Evolutionary conservation across 2,113 vertebrate genomes (phyloP), one percentile per base, ranked within the genome.

Genomic region (Chloropsis hardwickii): DNA sequence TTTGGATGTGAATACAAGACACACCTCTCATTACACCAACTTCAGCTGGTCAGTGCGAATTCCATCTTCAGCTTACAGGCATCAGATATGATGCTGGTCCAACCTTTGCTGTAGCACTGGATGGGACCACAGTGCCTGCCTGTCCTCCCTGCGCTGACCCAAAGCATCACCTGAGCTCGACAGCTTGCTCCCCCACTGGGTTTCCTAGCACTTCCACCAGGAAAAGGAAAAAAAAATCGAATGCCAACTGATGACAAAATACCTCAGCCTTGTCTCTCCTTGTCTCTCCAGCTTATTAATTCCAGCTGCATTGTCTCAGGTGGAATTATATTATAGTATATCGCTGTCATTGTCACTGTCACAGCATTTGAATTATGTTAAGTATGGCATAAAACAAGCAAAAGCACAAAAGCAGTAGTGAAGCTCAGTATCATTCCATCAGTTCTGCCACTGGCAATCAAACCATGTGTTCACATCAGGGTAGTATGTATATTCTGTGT

Each of bases 221-320:
- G 14, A 31, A 50, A 86, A 70, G 25, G 22, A 39, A 44, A 31
- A 16, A 23, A 39, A n/a, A 17, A 33, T 10, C 4, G 0, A 71
- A 19, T 14, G 16, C 33, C 62, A 90, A 7, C 18, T 57, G 62
- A 74, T 82, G 45, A 92, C 42, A 92, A 93, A 95, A 80, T 48
- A 81, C 70, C 66, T 92, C 83, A 81, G 89, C 28, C 73, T 81
- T 57, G 39, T 67, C 78, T 85, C 78, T 92, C 28, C 73, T 81
- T 57, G 39, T 67, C 78, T 85, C 78, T 92, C 37, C 81, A 65
- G 14, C 27, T 89, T 37, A 85, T 81, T 89, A 78, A 96, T 89
- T 95, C 66, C 84, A 96, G 74, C 66, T 90, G 91, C 93, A 92
- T 35, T 85, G 74, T 91, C 95, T 91, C 93, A 65, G 78, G n/a